Conservation (phyloP, 2,113 vertebrate species). For the Saguinus midas region DNA sequence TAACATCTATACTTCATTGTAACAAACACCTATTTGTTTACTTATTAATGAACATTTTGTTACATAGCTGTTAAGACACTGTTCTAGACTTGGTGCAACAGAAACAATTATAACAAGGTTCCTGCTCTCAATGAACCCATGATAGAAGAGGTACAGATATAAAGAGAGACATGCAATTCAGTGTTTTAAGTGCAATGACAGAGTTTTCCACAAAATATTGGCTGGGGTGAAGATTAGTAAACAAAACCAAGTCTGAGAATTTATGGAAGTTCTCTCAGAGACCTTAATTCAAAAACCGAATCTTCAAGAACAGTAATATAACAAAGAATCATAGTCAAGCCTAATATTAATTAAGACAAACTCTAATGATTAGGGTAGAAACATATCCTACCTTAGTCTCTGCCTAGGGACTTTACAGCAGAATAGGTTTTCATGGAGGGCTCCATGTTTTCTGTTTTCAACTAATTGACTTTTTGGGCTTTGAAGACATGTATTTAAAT, state of each 20-base stretch:
- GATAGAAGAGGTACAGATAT: not conserved
- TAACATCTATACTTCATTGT: not conserved
- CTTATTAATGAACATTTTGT: not conserved
- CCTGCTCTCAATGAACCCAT: not conserved
- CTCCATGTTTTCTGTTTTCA: not conserved
- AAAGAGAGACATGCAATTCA: not conserved
- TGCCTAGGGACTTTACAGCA: not conserved
- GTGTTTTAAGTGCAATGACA: not conserved
- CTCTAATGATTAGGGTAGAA: not conserved
- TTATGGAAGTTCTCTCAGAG: not conserved
- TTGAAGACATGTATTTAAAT: not conserved
- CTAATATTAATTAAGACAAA: not conserved
- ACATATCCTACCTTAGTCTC: not conserved
- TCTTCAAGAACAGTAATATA: not conserved
- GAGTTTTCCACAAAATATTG: not conserved
- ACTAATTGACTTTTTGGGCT: not conserved
- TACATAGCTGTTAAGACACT: not conserved
- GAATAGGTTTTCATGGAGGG: not conserved
- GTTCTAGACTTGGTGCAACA: not conserved
- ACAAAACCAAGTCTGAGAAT: not conserved
- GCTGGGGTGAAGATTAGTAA: not conserved
- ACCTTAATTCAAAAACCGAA: not conserved
- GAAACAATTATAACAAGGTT: not conserved
- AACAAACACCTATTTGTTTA: not conserved
- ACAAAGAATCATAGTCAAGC: not conserved